Evolutionary conservation across 2,113 vertebrate genomes (phyloP).

Genomic region (Sceloporus undulatus): DNA sequence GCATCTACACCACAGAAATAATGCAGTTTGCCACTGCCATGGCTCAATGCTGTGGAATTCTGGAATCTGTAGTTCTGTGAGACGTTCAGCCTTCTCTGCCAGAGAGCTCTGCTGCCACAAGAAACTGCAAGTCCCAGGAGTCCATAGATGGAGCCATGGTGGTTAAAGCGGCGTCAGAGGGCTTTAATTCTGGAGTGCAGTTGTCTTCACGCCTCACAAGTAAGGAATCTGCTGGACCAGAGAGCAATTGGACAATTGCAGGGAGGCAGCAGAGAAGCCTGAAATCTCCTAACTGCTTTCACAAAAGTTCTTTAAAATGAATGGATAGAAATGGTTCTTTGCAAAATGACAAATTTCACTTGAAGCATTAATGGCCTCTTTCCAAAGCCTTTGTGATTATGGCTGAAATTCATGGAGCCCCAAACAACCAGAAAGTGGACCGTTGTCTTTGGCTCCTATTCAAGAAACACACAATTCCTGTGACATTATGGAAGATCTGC

Average conservation of each 20-base stretch:
- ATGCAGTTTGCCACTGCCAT: no score
- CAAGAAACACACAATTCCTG: background rate
- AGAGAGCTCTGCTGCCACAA: no score
- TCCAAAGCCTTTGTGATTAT: background rate
- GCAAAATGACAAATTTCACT: background rate
- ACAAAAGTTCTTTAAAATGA: background rate
- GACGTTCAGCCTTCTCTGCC: no score
- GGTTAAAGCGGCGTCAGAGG: background rate
- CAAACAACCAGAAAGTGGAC: background rate
- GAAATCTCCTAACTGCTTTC: background rate
- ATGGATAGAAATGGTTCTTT: background rate
- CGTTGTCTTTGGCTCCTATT: background rate
- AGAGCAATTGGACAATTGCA: no score
- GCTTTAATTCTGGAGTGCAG: accelerated
- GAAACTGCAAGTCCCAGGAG: background rate
- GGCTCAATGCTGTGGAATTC: no score
- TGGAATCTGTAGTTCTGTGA: no score
- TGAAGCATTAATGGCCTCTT: background rate
- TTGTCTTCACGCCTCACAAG: background rate
- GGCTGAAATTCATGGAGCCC: background rate
- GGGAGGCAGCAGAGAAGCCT: background rate
- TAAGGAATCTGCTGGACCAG: no score
- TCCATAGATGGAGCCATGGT: background rate
- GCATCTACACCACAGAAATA: no score
- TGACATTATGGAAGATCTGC: background rate